phyloP scores from a whole-genome alignment of 1,140 invertebrate genomes.

The Stegodyphus dumicola region DNA sequence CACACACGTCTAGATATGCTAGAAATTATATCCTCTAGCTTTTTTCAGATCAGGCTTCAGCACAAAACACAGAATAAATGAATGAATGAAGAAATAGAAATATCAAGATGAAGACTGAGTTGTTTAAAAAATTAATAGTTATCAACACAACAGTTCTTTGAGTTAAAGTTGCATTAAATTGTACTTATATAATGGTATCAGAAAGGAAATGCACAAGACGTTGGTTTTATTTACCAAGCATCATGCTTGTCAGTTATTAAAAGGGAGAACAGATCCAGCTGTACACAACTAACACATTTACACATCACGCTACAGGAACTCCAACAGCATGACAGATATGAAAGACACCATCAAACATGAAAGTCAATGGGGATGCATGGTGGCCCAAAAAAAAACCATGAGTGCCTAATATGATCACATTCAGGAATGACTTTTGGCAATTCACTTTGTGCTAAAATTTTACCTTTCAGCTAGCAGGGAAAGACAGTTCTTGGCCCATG shows the following conservation, averaged over 20 bases:
- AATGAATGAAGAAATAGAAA: conserved; percentile 22
- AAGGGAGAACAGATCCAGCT: conserved; percentile 56
- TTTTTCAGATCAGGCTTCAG: conserved; percentile 7
- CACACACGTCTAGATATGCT: conserved; percentile 26
- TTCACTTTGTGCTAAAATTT: conserved; percentile 52
- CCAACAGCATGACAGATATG: conserved; percentile 60
- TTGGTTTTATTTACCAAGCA: conserved; percentile 29
- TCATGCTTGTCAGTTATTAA: conserved; percentile 49
- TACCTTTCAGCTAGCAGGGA: conserved; percentile 56
- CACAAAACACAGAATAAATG: conserved; percentile 20
- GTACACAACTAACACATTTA: conserved; percentile 59
- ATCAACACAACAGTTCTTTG: conserved; percentile 35
- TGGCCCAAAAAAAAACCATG: conserved; percentile 45
- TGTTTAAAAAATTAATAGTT: conserved; percentile 3
- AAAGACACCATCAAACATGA: conserved; percentile 60
- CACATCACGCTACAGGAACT: conserved; percentile 57
- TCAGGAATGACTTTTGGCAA: conserved; percentile 60
- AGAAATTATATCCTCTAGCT: conserved; percentile 21
- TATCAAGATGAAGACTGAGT: conserved; percentile 17
- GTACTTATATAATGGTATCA: conserved; percentile 39
- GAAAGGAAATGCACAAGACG: conserved; percentile 52
- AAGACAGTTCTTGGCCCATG: conserved; percentile 59
- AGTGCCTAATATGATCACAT: conserved; percentile 54
- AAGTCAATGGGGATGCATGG: conserved; percentile 49
- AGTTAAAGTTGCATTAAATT: conserved; percentile 18